Conservation (phyloP, 2,888 invertebrate genomes). For the Fissipunctia ypsillon region DNA sequence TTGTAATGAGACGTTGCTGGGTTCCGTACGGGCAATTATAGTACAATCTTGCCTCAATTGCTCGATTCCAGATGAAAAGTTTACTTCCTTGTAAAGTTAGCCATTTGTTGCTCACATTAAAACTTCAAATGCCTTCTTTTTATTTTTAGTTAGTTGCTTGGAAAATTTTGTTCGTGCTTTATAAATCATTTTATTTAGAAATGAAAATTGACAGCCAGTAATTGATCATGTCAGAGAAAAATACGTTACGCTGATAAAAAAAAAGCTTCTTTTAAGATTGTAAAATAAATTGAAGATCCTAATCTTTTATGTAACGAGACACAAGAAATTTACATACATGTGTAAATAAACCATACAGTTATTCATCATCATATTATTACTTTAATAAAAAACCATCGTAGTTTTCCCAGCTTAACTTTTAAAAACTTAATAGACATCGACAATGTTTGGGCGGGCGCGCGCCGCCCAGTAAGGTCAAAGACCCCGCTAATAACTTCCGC, state of each 20-base stretch:
- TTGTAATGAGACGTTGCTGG: conserved; percentile 64
- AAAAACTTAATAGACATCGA: conserved; percentile 69
- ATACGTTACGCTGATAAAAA: not conserved
- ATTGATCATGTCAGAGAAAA: not conserved
- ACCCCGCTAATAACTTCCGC: conserved; percentile 89
- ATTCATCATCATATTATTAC: not conserved
- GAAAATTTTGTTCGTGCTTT: not conserved
- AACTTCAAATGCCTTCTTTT: conserved; percentile 9
- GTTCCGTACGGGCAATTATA: conserved; percentile 70
- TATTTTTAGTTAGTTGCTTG: not conserved
- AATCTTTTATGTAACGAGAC: not conserved
- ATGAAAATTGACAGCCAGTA: not conserved
- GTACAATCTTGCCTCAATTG: conserved; percentile 63
- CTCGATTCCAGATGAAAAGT: conserved; percentile 59
- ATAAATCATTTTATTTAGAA: not conserved
- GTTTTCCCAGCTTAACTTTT: not conserved
- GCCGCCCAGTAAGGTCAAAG: conserved; percentile 75
- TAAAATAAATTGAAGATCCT: conserved; percentile 10
- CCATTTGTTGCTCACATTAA: conserved; percentile 43
- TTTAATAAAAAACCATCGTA: too few relatives aligned
- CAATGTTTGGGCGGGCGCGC: conserved; percentile 82
- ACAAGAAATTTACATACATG: not conserved
- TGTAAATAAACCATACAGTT: not conserved
- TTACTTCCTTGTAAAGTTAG: conserved; percentile 57
- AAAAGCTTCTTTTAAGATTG: not conserved